Percentiles rank a stretch among this genome's conserved stretches.
phyloP scores from a whole-genome alignment of 2,113 vertebrate species.

The Mirounga angustirostris region DNA sequence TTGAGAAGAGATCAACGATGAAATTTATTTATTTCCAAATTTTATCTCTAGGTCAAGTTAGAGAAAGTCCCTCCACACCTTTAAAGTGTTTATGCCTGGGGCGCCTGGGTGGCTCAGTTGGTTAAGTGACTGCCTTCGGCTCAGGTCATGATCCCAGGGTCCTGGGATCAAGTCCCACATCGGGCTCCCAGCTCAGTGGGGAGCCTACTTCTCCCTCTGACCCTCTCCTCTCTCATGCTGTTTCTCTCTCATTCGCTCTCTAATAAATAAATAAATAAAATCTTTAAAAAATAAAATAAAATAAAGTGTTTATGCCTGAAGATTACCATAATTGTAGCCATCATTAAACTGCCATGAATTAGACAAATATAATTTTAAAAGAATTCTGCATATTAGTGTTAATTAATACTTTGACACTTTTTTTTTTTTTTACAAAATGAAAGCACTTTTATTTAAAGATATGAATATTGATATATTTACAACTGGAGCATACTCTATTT shows the following conservation, averaged over 20 bases:
- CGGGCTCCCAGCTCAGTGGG: too few species aligned
- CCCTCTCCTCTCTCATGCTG: too few species aligned
- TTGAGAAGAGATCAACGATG: background rate
- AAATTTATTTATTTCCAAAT: slow-evolving; percentile 19
- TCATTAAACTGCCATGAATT: background rate
- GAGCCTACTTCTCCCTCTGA: too few species aligned
- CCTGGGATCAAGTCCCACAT: too few species aligned
- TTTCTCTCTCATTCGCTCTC: too few species aligned
- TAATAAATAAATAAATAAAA: too few species aligned
- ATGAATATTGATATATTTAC: background rate
- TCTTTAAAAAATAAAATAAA: too few species aligned
- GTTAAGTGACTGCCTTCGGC: too few species aligned
- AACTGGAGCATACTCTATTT: background rate
- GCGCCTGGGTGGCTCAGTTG: too few species aligned
- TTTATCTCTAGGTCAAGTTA: background rate
- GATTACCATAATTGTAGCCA: background rate
- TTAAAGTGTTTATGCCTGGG: background rate
- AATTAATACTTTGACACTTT: background rate
- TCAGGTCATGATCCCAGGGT: too few species aligned
- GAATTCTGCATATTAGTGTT: background rate
- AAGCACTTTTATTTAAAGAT: background rate
- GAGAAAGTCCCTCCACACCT: background rate
- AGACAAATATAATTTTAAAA: background rate
- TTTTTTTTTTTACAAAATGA: background rate
- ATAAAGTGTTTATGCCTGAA: background rate